Evolutionary conservation across 2,888 invertebrate genomes (phyloP), one percentile per base, ranked within the genome.

Genomic region (Limenitis camilla): DNA sequence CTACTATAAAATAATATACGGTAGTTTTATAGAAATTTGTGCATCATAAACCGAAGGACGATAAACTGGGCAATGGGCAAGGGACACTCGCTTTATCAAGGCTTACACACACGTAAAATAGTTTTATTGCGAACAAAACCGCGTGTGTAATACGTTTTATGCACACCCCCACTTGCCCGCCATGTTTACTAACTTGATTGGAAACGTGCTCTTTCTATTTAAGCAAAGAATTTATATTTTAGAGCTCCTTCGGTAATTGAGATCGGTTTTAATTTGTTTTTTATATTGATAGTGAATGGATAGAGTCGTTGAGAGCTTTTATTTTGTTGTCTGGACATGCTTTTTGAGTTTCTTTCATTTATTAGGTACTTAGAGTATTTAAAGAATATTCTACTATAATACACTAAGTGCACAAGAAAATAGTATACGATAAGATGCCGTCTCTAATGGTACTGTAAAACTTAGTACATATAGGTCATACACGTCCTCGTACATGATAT

Each of bases 201-300:
- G 79, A 78, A 78, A 79, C 81, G 83, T 82, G 83, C 78, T 74
- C 73, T 77, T 81, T 82, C 74, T 82, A 81, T 85, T 83, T 82
- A 72, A 74, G 63, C 66, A 70, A 71, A 69, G 66, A 62, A 71
- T 76, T 77, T 75, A 67, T 72, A 67, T 73, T 77, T 71, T 74
- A 75, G 67, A 68, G 49, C 47, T 46, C 40, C 49, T 49, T 19
- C 41, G 41, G 32, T 55, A 55, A 58, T 58, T 58, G 58, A 52
- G 53, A 56, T 44, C 19, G 66, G 61, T 65, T 61, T 65, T 69
- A 68, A 61, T 66, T 62, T 61, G 61, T 64, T 64, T 10, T 40
- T 33, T 35, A 19, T 40, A 27, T 10, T 19, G 19, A 7, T 40
- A 35, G 9, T n/a, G n/a, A 40, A 11, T 6, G 11, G 38, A 38